phyloP scores from a whole-genome alignment of 2,113 vertebrate genomes.

The Cyprinodon brontotheroides region DNA sequence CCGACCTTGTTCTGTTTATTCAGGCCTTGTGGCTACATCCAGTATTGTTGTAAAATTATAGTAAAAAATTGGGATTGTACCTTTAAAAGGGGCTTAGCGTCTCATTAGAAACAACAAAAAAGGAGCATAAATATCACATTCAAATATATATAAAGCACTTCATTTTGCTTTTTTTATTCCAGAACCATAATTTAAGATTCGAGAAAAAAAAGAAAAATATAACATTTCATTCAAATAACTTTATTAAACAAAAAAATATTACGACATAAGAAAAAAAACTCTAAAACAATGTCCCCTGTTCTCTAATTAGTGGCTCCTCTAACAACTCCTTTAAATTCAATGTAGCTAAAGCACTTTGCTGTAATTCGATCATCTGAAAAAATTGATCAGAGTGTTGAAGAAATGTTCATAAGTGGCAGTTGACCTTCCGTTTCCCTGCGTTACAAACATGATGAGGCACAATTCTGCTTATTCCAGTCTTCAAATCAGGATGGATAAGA shows the following conservation, averaged over 20 bases:
- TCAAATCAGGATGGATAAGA: no score
- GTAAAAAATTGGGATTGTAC: neutral
- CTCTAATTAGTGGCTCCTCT: neutral
- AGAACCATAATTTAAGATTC: neutral
- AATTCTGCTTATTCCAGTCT: no score
- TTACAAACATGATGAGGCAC: no score
- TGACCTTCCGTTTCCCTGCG: no score
- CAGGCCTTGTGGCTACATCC: neutral
- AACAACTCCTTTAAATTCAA: neutral
- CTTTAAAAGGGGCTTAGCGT: no score
- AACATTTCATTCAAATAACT: neutral
- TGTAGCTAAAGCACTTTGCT: no score
- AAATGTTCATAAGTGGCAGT: no score
- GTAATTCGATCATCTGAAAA: no score
- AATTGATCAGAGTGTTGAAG: no score
- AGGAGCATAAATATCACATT: neutral
- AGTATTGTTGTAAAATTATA: neutral
- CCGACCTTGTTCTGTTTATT: slow-evolving; percentile 28
- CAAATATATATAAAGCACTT: no score
- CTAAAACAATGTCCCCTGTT: neutral
- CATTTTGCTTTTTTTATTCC: neutral
- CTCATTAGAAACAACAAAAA: neutral
- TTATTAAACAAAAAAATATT: neutral
- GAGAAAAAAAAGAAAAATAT: neutral
- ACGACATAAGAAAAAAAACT: neutral